These are phyloP conservation scores for Oedothorax gibbosus DNA, from an alignment of 1,140 invertebrate genomes.

Conservation along the genomic window DNA sequence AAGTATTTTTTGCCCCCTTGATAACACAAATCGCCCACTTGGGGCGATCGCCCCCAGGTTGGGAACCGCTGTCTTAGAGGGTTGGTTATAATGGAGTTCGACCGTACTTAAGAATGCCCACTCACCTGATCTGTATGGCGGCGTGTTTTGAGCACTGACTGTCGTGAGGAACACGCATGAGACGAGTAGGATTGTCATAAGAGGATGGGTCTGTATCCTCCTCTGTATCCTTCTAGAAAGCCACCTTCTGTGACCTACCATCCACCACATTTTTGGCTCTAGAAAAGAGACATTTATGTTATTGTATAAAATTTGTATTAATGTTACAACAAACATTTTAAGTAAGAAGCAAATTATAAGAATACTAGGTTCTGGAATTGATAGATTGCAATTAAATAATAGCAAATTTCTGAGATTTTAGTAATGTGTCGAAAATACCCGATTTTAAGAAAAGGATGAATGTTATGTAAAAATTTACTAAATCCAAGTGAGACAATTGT, in stretches of 20 bases:
- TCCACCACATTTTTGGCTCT: slow-evolving; percentile 44
- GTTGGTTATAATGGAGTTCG: no score
- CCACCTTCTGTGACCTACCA: slow-evolving; percentile 32
- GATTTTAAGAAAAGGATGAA: no score
- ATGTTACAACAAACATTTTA: not conserved
- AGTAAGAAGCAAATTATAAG: not conserved
- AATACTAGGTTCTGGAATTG: no score
- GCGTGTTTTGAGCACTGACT: slow-evolving; percentile 51
- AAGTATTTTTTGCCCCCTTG: no score
- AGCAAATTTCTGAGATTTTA: no score
- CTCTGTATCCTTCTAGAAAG: slow-evolving; percentile 24
- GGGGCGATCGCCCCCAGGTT: no score
- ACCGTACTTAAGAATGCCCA: not conserved
- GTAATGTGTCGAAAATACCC: no score
- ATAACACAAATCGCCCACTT: no score
- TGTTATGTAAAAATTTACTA: no score
- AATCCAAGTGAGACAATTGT: no score
- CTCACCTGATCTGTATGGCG: slow-evolving; percentile 28
- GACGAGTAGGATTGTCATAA: slow-evolving; percentile 46
- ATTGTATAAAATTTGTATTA: not conserved
- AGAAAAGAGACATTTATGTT: not conserved
- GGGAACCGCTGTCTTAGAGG: no score
- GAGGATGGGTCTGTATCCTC: slow-evolving; percentile 18
- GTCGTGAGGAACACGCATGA: slow-evolving; percentile 24
- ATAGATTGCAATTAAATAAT: no score